These are phyloP conservation scores for Zygogramma bicolorata DNA, from an alignment of 2,888 invertebrate species.

Conservation along the genomic window DNA sequence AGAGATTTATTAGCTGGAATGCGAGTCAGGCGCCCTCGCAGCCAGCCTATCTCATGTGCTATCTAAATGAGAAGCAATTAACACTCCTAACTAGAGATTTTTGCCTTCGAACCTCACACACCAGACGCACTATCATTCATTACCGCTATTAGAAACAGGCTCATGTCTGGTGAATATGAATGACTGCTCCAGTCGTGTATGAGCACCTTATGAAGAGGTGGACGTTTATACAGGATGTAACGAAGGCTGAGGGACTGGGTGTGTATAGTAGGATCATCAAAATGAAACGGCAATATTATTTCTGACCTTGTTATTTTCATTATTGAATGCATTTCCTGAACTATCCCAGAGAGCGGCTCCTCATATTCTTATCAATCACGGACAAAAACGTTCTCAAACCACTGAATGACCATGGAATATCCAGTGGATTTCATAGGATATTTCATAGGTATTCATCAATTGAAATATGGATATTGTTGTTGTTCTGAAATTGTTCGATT, in stretches of 20 bases:
- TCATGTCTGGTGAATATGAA: slow-evolving; percentile 5
- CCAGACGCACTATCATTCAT: slow-evolving; percentile 40
- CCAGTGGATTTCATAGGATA: no score
- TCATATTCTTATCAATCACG: no score
- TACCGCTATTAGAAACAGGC: slow-evolving; percentile 29
- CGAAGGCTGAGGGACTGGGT: not conserved
- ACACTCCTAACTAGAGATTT: slow-evolving; percentile 56
- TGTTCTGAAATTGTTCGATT: no score
- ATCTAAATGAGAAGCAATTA: slow-evolving; percentile 63
- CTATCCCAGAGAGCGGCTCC: no score
- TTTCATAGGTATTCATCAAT: no score
- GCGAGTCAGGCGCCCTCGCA: slow-evolving; percentile 57
- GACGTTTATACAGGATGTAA: not conserved
- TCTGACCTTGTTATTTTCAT: no score
- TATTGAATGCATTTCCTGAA: no score
- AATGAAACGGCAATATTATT: no score
- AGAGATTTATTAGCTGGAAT: slow-evolving; percentile 57
- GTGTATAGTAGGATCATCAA: not conserved
- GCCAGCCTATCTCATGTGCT: slow-evolving; percentile 53
- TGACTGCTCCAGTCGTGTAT: not conserved
- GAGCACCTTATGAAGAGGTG: not conserved
- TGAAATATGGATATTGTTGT: no score
- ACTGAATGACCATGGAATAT: no score
- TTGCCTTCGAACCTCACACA: slow-evolving; percentile 37
- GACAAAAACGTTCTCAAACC: no score